phyloP scores from a whole-genome alignment of 2,888 invertebrate species.

The Parelbella ahira region DNA sequence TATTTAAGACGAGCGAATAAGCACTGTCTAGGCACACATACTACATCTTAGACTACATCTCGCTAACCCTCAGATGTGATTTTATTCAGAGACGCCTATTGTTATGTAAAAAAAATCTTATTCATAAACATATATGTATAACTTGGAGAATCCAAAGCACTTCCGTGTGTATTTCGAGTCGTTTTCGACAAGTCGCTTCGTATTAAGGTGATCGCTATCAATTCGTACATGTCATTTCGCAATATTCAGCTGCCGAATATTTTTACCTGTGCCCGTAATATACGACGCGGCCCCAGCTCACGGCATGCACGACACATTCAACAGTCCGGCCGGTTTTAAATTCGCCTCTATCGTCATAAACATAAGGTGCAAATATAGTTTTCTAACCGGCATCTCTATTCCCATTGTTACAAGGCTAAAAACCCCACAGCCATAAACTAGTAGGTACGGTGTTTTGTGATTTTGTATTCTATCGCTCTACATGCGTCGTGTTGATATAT shows the following conservation, averaged over 20 bases:
- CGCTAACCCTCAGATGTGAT: too few species aligned
- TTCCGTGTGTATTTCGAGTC: too few species aligned
- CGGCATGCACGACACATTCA: conserved; percentile 23
- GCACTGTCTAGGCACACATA: too few species aligned
- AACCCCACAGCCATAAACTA: conserved; percentile 14
- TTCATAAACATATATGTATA: too few species aligned
- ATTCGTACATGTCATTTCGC: conserved; percentile 1
- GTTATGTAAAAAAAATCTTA: too few species aligned
- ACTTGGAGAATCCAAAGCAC: too few species aligned
- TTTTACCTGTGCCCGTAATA: conserved; percentile 3
- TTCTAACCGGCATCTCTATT: conserved; percentile 22
- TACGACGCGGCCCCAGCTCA: conserved; percentile 8
- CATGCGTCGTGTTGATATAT: too few species aligned
- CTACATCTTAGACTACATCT: too few species aligned
- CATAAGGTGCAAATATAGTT: conserved; percentile 24
- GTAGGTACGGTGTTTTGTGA: background rate
- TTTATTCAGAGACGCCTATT: too few species aligned
- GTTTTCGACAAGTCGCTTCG: too few species aligned
- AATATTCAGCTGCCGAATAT: conserved; percentile 4
- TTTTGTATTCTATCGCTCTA: conserved; percentile 8
- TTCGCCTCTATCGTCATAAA: conserved; percentile 20
- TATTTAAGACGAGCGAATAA: too few species aligned
- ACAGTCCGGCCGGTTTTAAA: conserved; percentile 18
- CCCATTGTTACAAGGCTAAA: conserved; percentile 23
- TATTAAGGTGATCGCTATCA: too few species aligned